phyloP scores from a whole-genome alignment of 2,888 invertebrate species.

The Amiota communis region DNA sequence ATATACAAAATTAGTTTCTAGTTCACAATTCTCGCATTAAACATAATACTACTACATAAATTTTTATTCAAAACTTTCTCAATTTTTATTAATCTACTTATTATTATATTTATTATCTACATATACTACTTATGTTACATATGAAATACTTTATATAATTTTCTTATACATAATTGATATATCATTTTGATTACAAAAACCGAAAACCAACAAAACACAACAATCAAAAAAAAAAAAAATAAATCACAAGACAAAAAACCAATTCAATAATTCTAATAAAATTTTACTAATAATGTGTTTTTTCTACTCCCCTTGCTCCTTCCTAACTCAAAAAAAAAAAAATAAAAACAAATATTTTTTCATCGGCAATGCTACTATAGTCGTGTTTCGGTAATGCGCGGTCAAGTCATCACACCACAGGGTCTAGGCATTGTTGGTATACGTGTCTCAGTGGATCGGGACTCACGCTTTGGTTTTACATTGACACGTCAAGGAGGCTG shows the following conservation, averaged over 20 bases:
- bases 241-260: constrained; percentile 36
- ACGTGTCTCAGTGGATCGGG: constrained; percentile 94
- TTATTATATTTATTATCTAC: constrained; percentile 5
- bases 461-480: constrained; percentile 96
- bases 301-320: constrained; percentile 6
- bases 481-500: constrained; percentile 94
- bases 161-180: constrained; percentile 28
- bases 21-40: no score
- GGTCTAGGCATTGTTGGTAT: constrained; percentile 97
- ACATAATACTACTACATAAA: no score
- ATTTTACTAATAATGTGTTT: constrained; percentile 19
- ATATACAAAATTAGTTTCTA: no score
- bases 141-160: constrained; percentile 1
- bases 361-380: constrained; percentile 75
- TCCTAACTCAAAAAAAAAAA: no score
- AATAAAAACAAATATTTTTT: neutral
- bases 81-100: constrained; percentile 2
- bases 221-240: constrained; percentile 35
- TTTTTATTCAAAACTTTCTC: no score
- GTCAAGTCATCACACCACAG: constrained; percentile 94
- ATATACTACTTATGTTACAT: neutral
- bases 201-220: constrained; percentile 36
- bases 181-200: constrained; percentile 36
- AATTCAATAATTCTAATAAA: constrained; percentile 38
- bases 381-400: constrained; percentile 98